phyloP scores from a whole-genome alignment of 2,113 vertebrate genomes.

The Ailuropoda melanoleuca region DNA sequence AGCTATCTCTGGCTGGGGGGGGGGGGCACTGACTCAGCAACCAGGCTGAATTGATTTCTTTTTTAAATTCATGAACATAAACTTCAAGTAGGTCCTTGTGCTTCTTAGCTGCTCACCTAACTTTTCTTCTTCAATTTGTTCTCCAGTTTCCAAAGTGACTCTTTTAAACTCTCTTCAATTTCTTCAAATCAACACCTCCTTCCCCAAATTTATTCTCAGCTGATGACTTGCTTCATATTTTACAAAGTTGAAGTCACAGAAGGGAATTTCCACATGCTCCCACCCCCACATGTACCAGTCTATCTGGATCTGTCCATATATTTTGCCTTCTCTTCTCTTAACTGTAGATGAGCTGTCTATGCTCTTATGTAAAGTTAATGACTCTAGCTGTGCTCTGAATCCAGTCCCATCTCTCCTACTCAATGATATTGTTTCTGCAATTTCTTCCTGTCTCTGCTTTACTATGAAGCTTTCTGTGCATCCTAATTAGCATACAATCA shows the following conservation, averaged over 20 bases:
- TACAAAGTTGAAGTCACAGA: conserved; percentile 3
- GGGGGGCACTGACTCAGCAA: not conserved
- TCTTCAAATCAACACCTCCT: not conserved
- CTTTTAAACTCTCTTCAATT: conserved; percentile 1
- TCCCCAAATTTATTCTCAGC: not conserved
- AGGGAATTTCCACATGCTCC: not conserved
- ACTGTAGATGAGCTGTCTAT: not conserved
- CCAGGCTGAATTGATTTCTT: not conserved
- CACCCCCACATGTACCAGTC: not conserved
- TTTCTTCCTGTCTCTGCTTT: not conserved
- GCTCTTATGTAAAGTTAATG: not conserved
- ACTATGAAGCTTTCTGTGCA: not conserved
- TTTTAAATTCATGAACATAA: not conserved
- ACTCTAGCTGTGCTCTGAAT: not conserved
- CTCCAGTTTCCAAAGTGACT: not conserved
- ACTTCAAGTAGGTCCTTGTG: not conserved
- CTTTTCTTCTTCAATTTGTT: not conserved
- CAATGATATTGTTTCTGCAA: not conserved
- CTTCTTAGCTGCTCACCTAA: not conserved
- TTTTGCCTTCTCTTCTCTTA: not conserved
- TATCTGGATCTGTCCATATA: not conserved
- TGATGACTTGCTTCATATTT: not conserved
- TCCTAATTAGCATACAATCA: not conserved
- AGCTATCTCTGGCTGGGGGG: not conserved
- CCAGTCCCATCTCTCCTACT: not conserved